phyloP scores from a whole-genome alignment of 2,888 invertebrate species.

The Sthenelais limicola region DNA sequence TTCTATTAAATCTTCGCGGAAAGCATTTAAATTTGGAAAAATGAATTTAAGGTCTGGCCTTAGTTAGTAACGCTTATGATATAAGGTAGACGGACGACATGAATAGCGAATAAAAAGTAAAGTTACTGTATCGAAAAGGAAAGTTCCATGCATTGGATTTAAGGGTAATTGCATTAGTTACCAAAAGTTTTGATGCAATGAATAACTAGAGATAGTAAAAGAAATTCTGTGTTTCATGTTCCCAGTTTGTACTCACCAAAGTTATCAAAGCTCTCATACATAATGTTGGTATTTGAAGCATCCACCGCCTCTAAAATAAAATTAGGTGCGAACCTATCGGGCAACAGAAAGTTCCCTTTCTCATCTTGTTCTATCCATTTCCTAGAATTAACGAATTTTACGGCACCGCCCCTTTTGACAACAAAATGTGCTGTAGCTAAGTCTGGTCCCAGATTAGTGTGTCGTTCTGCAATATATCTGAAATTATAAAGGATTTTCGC shows the following conservation, averaged over 20 bases:
- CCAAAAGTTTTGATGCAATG: too few relatives aligned
- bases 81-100: too few relatives aligned
- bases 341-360: constrained; percentile 74
- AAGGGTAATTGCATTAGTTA: too few relatives aligned
- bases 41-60: too few relatives aligned
- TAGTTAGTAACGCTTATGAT: too few relatives aligned
- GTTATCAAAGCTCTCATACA: constrained; percentile 88
- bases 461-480: constrained; percentile 56
- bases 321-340: constrained; percentile 75
- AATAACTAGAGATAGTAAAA: too few relatives aligned
- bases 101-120: too few relatives aligned
- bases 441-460: constrained; percentile 79
- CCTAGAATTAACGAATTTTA: constrained; percentile 77
- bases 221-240: constrained; percentile 42
- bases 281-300: constrained; percentile 80
- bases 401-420: constrained; percentile 81
- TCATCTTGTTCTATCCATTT: constrained; percentile 76
- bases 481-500: background rate
- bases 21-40: too few relatives aligned
- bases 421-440: constrained; percentile 91
- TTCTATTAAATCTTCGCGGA: too few relatives aligned
- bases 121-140: too few relatives aligned
- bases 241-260: constrained; percentile 75
- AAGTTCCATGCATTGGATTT: too few relatives aligned
- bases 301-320: constrained; percentile 86